phyloP scores from a whole-genome alignment of 1,140 invertebrate genomes.

The Bombus pyrosoma region DNA sequence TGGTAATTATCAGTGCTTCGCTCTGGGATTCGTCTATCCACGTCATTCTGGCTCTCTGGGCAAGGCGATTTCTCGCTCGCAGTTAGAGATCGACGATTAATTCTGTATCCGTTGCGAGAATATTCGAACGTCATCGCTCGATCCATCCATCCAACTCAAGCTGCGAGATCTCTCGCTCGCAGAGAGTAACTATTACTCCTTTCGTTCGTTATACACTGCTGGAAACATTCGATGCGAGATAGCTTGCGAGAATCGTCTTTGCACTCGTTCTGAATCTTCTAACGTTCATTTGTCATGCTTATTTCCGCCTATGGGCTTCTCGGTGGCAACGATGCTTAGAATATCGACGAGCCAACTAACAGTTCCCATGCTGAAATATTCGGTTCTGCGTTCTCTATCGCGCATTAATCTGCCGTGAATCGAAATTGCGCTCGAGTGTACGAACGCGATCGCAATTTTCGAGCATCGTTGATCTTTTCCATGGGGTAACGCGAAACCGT shows the following conservation, averaged over 20 bases:
- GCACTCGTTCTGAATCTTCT: not conserved
- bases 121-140: too few species aligned
- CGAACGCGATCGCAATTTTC: not conserved
- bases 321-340: not conserved
- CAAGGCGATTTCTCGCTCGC: too few species aligned
- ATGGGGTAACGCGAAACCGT: not conserved
- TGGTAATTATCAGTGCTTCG: conserved; percentile 55
- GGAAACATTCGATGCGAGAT: not conserved
- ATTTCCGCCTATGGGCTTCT: not conserved
- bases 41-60: not conserved
- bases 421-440: not conserved
- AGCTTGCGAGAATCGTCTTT: not conserved
- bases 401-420: conserved; percentile 3
- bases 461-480: not conserved
- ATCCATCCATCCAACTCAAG: too few species aligned
- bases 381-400: not conserved
- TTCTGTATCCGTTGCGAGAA: too few species aligned
- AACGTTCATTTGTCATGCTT: not conserved
- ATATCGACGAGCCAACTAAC: conserved; percentile 1
- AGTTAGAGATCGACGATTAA: too few species aligned
- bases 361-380: not conserved
- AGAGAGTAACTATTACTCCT: too few species aligned
- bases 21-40: not conserved
- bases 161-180: not conserved
- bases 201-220: not conserved